Evolutionary conservation across 2,888 invertebrate species (phyloP), one percentile per base, ranked within the genome.

Genomic region (Caenorhabditis wallacei): DNA sequence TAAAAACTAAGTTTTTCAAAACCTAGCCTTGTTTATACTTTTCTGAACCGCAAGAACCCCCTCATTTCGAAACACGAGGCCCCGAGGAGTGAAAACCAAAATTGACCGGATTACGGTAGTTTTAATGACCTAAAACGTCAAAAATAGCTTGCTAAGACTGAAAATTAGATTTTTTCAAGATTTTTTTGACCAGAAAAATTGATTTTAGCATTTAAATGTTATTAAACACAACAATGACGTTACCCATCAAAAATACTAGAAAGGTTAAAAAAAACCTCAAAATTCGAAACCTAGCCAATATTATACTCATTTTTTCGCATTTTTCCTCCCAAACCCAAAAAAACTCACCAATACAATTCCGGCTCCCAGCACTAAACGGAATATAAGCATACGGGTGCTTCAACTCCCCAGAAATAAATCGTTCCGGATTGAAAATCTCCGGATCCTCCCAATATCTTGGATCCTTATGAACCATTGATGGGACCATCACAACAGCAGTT

Each of bases 351-450:
- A 93, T 93, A 86, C 93, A 93, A 88, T 93, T 93, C 54, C 93
- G 86, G 2, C 92, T 90, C 4, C 93, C 93, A 30, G 93, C 93
- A 10, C 93, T 93, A 88, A 93, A 93, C 1, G 93, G 93, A 37
- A 93, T 92, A 88, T 92, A 93, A 18, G 92, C 90, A 87, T 91
- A 93, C 1, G 93, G 92, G 87, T 93, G 93, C 20, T 83, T 84
- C n/a, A 88, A 43, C 54, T 92, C 92, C 40, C 83, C 83, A 24
- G 91, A 90, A 43, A 92, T 82, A 85, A 93, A 93, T 70, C 93
- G 85, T 51, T 93, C 93, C 0, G 93, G 93, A 69, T 93, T 90
- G 88, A 93, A 93, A 26, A 83, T 81, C 71, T 87, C 87, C 35
- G 87, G 87, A 70, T 87, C 87, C 1, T 84, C 79, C 87, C 87